Percentiles rank a stretch among this genome's conserved stretches.
Conservation (phyloP, 2,797 vertebrate species). For the Taenioides sp. region DNA sequence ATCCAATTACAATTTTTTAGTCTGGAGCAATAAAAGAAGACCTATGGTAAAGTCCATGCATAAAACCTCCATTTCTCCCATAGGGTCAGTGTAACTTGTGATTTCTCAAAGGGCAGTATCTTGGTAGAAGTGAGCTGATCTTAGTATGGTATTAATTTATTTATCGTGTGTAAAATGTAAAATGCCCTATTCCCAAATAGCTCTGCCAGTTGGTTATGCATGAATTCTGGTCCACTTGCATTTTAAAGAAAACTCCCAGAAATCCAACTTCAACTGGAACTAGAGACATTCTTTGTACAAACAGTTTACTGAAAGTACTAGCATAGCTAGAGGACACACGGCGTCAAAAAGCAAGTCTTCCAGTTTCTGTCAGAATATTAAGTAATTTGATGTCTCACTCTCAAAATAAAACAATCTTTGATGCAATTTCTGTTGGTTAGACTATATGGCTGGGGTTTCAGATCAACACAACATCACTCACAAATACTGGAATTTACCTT, state of each 20-base stretch:
- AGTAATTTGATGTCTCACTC: not conserved
- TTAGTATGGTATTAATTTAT: no score
- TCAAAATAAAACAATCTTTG: not conserved
- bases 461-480: no score
- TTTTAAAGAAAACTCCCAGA: not conserved
- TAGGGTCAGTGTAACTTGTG: not conserved
- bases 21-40: not conserved
- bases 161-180: not conserved
- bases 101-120: not conserved
- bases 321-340: not conserved
- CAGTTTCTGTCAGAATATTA: not conserved
- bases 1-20: not conserved
- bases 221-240: not conserved
- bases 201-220: not conserved
- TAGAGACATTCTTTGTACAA: not conserved
- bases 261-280: not conserved
- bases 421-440: no score
- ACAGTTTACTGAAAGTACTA: not conserved
- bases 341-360: not conserved
- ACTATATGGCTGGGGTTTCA: no score
- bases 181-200: not conserved
- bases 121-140: not conserved
- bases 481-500: no score
- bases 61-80: not conserved
- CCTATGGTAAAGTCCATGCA: not conserved